A percentile compares a stretch with the other conserved stretches of the same genome.
Conservation (phyloP, 2,113 vertebrate genomes). For the Tinamus guttatus region DNA sequence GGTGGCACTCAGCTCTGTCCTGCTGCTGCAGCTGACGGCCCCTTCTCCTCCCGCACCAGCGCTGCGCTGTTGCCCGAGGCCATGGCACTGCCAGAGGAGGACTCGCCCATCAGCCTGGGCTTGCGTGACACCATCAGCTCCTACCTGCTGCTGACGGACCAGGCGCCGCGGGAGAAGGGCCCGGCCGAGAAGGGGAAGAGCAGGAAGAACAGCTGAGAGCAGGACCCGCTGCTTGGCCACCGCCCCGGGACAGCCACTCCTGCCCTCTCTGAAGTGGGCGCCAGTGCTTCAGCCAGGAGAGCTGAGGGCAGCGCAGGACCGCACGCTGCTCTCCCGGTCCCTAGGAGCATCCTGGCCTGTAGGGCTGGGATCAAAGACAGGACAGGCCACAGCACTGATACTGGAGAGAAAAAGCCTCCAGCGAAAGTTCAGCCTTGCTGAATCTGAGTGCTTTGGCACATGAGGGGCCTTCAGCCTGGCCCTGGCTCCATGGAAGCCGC, state of each 20-base stretch:
- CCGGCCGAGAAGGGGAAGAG: slow-evolving; percentile 2
- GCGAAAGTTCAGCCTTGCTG: accelerated
- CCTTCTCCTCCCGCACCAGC: slow-evolving; percentile 43
- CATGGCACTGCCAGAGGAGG: slow-evolving; percentile 16
- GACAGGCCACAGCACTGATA: accelerated
- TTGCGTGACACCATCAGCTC: slow-evolving; percentile 87
- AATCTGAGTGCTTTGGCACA: accelerated
- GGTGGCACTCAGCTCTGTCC: background rate
- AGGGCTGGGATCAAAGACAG: accelerated
- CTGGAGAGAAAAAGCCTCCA: background rate
- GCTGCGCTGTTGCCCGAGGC: slow-evolving; percentile 76
- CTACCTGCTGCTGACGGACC: slow-evolving; percentile 85
- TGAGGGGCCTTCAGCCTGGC: too few relatives aligned
- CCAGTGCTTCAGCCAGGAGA: accelerated
- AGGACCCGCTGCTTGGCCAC: background rate
- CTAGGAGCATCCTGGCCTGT: too few relatives aligned
- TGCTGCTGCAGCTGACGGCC: accelerated
- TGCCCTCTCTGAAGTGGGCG: accelerated
- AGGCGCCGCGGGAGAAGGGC: background rate
- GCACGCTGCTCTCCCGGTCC: background rate
- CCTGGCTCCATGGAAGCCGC: accelerated
- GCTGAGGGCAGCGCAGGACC: accelerated
- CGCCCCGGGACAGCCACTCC: accelerated
- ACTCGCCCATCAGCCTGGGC: slow-evolving; percentile 85
- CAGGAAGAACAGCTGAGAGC: background rate